phyloP scores from a whole-genome alignment of 2,113 vertebrate species.

The Psilopsiagon aurifrons region DNA sequence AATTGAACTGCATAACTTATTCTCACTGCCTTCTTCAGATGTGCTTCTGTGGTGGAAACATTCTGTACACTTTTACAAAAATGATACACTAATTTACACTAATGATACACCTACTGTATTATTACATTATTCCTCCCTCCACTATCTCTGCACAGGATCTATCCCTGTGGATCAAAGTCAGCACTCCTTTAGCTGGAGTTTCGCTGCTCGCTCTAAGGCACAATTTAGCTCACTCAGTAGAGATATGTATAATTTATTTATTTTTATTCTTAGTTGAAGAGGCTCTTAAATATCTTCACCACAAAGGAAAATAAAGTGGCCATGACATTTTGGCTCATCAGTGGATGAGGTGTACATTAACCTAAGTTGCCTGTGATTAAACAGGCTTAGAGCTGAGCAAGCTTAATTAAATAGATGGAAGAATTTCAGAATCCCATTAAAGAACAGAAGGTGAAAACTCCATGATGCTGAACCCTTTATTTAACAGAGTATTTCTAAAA shows the following conservation, averaged over 20 bases:
- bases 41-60: neutral
- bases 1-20: neutral
- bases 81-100: neutral
- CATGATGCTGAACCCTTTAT: neutral
- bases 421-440: neutral
- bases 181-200: neutral
- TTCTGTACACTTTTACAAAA: neutral
- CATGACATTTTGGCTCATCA: neutral
- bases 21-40: fast-evolving
- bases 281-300: neutral
- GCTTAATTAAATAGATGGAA: neutral
- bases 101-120: neutral
- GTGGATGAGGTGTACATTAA: neutral
- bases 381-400: neutral
- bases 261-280: neutral
- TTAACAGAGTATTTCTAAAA: neutral
- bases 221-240: neutral
- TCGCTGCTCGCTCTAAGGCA: neutral
- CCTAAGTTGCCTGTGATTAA: neutral
- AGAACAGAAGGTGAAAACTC: neutral
- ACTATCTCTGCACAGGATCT: neutral
- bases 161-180: neutral
- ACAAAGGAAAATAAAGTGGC: conserved; percentile 1
- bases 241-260: neutral
- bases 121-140: neutral